phyloP scores from a whole-genome alignment of 2,797 vertebrate genomes.

The Argyrosomus regius region DNA sequence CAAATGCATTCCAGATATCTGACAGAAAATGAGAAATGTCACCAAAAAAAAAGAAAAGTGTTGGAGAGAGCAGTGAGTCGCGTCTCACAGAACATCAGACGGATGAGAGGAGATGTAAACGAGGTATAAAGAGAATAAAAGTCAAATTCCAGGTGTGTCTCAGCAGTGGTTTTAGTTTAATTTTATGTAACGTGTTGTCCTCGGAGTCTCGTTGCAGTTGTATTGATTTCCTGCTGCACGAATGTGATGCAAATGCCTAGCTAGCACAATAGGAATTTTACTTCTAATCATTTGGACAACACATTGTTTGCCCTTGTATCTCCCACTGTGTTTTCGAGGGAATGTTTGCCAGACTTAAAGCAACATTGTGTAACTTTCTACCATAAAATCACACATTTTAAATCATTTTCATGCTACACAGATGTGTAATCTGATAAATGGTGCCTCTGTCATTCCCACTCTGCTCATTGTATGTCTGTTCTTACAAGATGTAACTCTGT shows the following conservation, averaged over 20 bases:
- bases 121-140: constrained; percentile 16
- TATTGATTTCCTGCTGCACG: constrained; percentile 27
- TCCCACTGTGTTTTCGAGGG: constrained; percentile 2
- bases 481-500: too few relatives aligned
- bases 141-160: constrained; percentile 37
- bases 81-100: constrained; percentile 43
- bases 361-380: too few relatives aligned
- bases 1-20: constrained; percentile 45
- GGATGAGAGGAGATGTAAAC: constrained; percentile 11
- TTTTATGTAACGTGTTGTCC: constrained; percentile 34
- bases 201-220: constrained; percentile 4
- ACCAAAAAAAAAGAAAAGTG: constrained; percentile 8
- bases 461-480: too few relatives aligned
- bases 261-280: not conserved
- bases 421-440: too few relatives aligned
- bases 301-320: constrained; percentile 19
- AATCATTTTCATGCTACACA: too few relatives aligned
- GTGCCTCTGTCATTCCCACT: too few relatives aligned
- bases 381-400: too few relatives aligned
- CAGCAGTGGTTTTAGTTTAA: constrained; percentile 25
- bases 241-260: constrained; percentile 14
- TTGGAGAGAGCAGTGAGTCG: constrained; percentile 28
- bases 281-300: constrained; percentile 13
- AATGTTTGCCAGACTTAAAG: not conserved
- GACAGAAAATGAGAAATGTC: constrained; percentile 47